Conservation (phyloP, 1,140 invertebrate genomes). For the Berghia stephanieae region DNA sequence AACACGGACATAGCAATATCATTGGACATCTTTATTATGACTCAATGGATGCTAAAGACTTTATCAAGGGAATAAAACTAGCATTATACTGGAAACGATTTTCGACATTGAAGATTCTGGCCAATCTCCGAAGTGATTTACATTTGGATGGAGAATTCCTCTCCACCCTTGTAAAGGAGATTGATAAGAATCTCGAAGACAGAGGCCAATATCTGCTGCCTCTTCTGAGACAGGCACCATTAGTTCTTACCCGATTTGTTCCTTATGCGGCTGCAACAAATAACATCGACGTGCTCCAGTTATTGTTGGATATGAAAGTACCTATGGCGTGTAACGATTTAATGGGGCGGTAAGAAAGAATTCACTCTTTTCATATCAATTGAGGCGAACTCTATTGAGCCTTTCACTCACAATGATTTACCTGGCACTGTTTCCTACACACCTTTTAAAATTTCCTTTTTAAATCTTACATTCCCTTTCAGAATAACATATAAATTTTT, state of each 20-base stretch:
- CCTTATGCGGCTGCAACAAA: slow-evolving; percentile 6
- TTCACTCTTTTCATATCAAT: too few species aligned
- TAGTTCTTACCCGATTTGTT: background rate
- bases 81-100: slow-evolving; percentile 34
- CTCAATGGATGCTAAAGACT: slow-evolving; percentile 32
- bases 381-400: too few species aligned
- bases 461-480: too few species aligned
- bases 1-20: slow-evolving; percentile 28
- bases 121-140: slow-evolving; percentile 11
- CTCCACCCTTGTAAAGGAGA: slow-evolving; percentile 11
- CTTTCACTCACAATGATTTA: too few species aligned
- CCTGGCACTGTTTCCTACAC: too few species aligned
- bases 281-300: background rate
- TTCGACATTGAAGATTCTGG: background rate
- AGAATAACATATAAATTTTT: too few species aligned
- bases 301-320: background rate
- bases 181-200: background rate
- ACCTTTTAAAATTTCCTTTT: too few species aligned
- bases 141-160: background rate
- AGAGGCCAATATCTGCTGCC: slow-evolving; percentile 21
- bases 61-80: slow-evolving; percentile 35
- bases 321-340: background rate
- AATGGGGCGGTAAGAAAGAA: too few species aligned
- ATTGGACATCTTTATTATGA: slow-evolving; percentile 32
- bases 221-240: background rate